These are phyloP conservation scores for Crepidodera aurea DNA, from an alignment of 2,888 invertebrate species.

Conservation along the genomic window DNA sequence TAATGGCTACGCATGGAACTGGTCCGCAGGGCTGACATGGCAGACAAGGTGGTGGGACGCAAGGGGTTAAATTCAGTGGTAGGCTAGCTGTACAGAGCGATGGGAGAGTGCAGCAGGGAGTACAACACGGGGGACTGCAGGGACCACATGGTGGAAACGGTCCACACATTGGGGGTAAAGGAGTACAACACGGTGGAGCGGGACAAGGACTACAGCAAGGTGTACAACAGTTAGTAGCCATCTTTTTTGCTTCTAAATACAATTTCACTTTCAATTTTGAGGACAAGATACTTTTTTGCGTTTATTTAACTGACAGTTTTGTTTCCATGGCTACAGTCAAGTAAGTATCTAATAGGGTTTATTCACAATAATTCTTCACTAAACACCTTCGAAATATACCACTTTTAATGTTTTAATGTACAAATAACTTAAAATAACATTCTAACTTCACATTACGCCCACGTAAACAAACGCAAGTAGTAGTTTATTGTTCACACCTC, in stretches of 20 bases:
- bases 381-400: too few relatives aligned
- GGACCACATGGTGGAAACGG: neutral
- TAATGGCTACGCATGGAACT: neutral
- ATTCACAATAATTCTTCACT: too few relatives aligned
- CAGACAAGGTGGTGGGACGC: neutral
- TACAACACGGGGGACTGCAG: neutral
- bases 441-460: too few relatives aligned
- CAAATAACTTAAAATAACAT: too few relatives aligned
- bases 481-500: too few relatives aligned
- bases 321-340: too few relatives aligned
- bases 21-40: constrained; percentile 5
- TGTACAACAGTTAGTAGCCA: too few relatives aligned
- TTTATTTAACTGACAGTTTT: too few relatives aligned
- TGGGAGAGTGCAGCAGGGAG: constrained; percentile 3
- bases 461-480: too few relatives aligned
- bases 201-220: neutral
- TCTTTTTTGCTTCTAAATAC: neutral
- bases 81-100: neutral
- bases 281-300: neutral
- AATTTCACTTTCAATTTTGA: neutral
- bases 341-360: too few relatives aligned
- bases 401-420: too few relatives aligned
- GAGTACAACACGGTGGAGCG: neutral
- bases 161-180: neutral
- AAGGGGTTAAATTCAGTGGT: neutral